Percentiles rank a stretch among this genome's conserved stretches.
Evolutionary conservation across 1,140 invertebrate genomes (phyloP).

Genomic region (Drosophila lowei): DNA sequence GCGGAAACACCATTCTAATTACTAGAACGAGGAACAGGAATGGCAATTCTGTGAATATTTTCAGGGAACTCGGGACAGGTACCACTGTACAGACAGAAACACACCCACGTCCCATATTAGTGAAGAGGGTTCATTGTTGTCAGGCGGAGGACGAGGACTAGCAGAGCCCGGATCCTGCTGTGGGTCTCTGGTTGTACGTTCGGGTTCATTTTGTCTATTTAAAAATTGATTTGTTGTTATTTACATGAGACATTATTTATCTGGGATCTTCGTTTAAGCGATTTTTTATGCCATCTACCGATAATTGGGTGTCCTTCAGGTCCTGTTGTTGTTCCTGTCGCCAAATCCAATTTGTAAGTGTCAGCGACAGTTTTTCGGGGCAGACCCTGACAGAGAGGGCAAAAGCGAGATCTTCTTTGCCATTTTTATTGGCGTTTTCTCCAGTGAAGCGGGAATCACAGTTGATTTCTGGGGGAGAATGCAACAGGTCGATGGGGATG

Average conservation of each 20-base stretch:
- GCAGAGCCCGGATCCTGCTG: slow-evolving; percentile 10
- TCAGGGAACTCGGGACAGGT: no score
- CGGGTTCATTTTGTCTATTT: slow-evolving; percentile 62
- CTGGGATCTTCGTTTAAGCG: slow-evolving; percentile 37
- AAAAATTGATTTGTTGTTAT: slow-evolving; percentile 80
- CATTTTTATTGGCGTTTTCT: slow-evolving; percentile 67
- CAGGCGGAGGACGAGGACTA: not conserved
- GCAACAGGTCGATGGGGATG: slow-evolving; percentile 62
- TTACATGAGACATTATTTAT: slow-evolving; percentile 74
- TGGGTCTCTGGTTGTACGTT: slow-evolving; percentile 6
- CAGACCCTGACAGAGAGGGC: not conserved
- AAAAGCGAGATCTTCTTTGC: slow-evolving; percentile 8
- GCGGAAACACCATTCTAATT: no score
- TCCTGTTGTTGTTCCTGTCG: slow-evolving; percentile 46
- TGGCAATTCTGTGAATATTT: not conserved
- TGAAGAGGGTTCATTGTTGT: slow-evolving; percentile 67
- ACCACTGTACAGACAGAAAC: slow-evolving; percentile 19
- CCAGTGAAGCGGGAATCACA: slow-evolving; percentile 69
- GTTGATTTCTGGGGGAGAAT: slow-evolving; percentile 53
- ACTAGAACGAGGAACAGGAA: no score
- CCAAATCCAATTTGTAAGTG: slow-evolving; percentile 77
- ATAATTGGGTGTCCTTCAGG: slow-evolving; percentile 60
- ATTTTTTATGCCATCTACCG: slow-evolving; percentile 38
- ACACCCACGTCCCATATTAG: no score
- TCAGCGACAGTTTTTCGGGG: slow-evolving; percentile 60